These are phyloP conservation scores for Megalops atlanticus DNA, from an alignment of 2,113 vertebrate genomes.

Conservation along the genomic window DNA sequence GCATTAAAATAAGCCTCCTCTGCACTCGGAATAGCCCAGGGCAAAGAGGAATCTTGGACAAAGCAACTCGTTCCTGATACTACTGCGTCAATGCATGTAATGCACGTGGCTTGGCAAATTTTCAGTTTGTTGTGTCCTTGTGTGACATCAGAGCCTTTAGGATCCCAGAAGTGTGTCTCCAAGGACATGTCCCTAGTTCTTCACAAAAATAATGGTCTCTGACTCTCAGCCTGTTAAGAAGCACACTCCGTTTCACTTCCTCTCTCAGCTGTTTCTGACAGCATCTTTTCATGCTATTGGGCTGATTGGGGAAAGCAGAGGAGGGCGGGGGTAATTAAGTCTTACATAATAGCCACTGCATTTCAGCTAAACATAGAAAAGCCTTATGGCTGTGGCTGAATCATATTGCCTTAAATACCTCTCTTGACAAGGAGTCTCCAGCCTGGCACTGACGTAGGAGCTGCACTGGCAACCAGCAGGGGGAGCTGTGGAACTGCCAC, in stretches of 20 bases:
- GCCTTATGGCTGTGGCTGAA: constrained; percentile 27
- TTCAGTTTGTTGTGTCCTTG: not conserved
- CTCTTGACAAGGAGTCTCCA: not conserved
- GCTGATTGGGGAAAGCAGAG: not conserved
- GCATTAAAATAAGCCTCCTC: too few relatives aligned
- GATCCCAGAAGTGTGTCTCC: not conserved
- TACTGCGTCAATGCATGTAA: not conserved
- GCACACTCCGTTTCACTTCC: not conserved
- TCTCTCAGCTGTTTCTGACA: constrained; percentile 40
- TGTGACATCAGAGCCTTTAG: not conserved
- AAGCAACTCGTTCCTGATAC: too few relatives aligned
- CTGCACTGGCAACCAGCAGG: constrained; percentile 50
- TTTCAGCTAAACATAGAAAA: constrained; percentile 53
- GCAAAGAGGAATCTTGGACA: too few relatives aligned
- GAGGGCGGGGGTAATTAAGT: constrained; percentile 38
- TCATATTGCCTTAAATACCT: constrained; percentile 21
- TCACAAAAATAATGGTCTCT: not conserved
- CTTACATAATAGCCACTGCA: constrained; percentile 46
- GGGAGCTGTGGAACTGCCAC: constrained; percentile 64
- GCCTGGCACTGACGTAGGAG: not conserved
- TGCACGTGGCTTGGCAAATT: not conserved
- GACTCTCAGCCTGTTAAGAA: constrained; percentile 1
- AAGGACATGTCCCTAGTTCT: not conserved
- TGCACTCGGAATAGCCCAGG: too few relatives aligned
- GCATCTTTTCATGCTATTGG: constrained; percentile 29